Percentiles rank a stretch among this genome's conserved stretches.
These are phyloP conservation scores for Lasioglossum figueresi DNA, from an alignment of 2,888 invertebrate genomes.

Conservation along the genomic window DNA sequence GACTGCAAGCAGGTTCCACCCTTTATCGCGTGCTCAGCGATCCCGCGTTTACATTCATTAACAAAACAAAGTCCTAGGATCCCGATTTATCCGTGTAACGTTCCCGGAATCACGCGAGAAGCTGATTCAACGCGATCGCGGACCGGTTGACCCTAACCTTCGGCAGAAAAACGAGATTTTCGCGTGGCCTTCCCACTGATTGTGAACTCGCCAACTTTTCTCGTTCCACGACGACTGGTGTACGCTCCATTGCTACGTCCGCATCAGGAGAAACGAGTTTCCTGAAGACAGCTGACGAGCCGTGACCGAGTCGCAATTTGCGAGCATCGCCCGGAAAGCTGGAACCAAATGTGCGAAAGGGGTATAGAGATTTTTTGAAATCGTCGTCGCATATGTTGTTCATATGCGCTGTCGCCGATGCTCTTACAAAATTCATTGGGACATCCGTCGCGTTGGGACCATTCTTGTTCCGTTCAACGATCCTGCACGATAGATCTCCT, in stretches of 20 bases:
- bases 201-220: conserved; percentile 26
- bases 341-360: not conserved
- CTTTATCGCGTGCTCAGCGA: not conserved
- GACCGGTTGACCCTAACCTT: conserved; percentile 8
- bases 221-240: not conserved
- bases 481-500: no score
- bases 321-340: not conserved
- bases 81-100: conserved; percentile 18
- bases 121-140: conserved; percentile 9
- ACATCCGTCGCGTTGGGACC: no score
- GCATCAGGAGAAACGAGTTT: conserved; percentile 15
- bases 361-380: not conserved
- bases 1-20: not conserved
- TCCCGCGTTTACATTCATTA: conserved; percentile 13
- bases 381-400: no score
- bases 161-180: conserved; percentile 15
- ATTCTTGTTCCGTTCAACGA: no score
- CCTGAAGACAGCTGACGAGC: conserved; percentile 17
- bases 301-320: not conserved
- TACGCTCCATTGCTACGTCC: not conserved
- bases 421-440: no score
- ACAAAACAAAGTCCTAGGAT: conserved; percentile 5
- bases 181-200: not conserved
- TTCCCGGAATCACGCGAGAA: conserved; percentile 16
- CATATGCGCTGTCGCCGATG: no score